Evolutionary conservation across 1,140 invertebrate genomes (phyloP), one percentile per base, ranked within the genome.

Genomic region (Palaemon carinicauda): DNA sequence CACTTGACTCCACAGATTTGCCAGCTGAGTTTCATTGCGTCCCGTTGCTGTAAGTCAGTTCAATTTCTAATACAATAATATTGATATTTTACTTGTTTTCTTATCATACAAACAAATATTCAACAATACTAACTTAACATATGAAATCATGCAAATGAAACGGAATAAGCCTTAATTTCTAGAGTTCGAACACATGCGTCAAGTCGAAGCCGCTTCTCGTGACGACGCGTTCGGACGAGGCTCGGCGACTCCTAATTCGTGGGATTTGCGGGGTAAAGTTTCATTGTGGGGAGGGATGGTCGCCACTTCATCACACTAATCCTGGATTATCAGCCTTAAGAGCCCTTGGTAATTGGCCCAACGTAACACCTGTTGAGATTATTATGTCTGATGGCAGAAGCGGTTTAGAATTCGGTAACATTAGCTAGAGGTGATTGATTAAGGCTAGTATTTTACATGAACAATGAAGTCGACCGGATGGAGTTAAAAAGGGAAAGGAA

Each of bases 301-400:
- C 80, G 80, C n/a, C 80, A 82, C 80, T 82, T 82, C 80, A 82
- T 82, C 80, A 82, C 71, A 52, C 50, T 71, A 82, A 82, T 73
- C 80, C 80, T 17, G 71, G 80, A 82, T 82, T 27, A 82, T 82
- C 80, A 27, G 29, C 80, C 80, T 73, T 82, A 82, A 75, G 71
- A 82, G 41, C 80, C 65, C 80, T 65, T n/a, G 65, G 80, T 82
- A 82, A 82, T 82, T 82, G 80, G 80, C 71, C 21, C 69, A 29
- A 53, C 69, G 24, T 82, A 82, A 82, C 80, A 82, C 80, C 80
- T 82, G 80, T 82, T 82, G 80, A 82, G 80, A 74, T 29, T 54
- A 33, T 73, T 33, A 54, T 29, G 33, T 69, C 29, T 69, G 60
- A 69, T 69, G 60, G 21, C 21, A 24, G 60, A 69, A 69, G 29